Base-by-base conservation (phyloP, 2,113 vertebrate species). In the Cryptoleucopteryx plumbea region DNA sequence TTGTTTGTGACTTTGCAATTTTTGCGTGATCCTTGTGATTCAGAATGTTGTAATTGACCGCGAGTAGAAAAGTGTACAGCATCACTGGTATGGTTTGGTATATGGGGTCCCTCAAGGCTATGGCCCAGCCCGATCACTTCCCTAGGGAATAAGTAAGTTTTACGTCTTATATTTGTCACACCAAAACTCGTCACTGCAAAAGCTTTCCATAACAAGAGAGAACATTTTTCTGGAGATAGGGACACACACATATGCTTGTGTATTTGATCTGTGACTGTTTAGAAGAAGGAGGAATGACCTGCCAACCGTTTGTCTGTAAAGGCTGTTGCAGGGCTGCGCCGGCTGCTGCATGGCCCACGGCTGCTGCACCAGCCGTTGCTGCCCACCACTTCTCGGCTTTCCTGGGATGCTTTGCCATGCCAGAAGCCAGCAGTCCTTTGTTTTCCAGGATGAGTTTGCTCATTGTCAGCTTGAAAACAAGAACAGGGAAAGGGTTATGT, bases 161-260 rank as follows among this genome's bases (percentile, higher is more conserved):
- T 55, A 74, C 1, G 21, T 59, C 58, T 68, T 40, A 4, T 13
- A 16, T 72, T 65, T 78, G 31, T 25, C 48, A 31, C 40, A 38
- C 36, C 52, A 32, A 65, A 82, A 34, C 13, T 75, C 47, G 29
- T 36, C 29, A 10, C 25, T 68, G 40, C 27, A 56, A 79, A 90
- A 72, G 13, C 11, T 82, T 75, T 47, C 26, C 45, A 15, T 32
- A 42, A 67, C 13, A 52, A 1, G 1, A 55, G 17, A 83, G 55
- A 52, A 16, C 1, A 0, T 40, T 79, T 87, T 92, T 74, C 55
- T 50, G 72, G n/a, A 63, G 42, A 58, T 32, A 3, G 31, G 19
- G 15, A 68, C 4, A 40, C 15, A 5, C 10, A 27, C 50, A 52
- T 10, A 8, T 2, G 15, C 5, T 17, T 4, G 0, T 47, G 9